Evolutionary conservation across 2,797 vertebrate species (phyloP).

Genomic region (Tinamus major): DNA sequence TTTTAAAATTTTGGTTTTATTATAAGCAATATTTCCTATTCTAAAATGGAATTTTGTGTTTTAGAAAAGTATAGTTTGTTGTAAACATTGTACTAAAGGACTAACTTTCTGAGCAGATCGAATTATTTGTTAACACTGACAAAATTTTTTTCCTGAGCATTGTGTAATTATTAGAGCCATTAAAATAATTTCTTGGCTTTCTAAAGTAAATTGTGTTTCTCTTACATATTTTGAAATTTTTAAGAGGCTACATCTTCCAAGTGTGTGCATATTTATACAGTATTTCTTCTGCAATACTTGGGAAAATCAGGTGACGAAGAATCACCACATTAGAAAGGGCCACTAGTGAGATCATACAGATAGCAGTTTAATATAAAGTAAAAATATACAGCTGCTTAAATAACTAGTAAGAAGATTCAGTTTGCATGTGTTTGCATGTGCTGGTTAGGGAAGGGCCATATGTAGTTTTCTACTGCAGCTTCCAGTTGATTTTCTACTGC

Average conservation of each 20-base stretch:
- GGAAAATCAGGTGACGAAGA: neutral
- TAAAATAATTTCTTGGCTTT: neutral
- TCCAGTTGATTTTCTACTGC: neutral
- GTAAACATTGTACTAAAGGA: neutral
- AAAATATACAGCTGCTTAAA: neutral
- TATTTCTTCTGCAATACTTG: neutral
- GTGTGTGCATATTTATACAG: neutral
- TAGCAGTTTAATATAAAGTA: neutral
- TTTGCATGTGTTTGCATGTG: neutral
- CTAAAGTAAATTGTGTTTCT: neutral
- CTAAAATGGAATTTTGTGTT: neutral
- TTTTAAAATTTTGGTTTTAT: neutral
- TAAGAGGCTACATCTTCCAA: neutral
- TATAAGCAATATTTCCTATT: neutral
- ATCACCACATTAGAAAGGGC: neutral
- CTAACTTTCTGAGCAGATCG: neutral
- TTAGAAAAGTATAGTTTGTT: neutral
- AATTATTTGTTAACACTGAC: neutral
- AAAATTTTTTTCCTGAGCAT: neutral
- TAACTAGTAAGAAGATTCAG: neutral
- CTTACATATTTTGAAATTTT: neutral
- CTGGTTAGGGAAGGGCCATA: neutral
- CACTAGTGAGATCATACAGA: neutral
- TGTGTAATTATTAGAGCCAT: neutral
- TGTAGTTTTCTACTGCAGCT: too few species aligned